Evolutionary conservation across 2,888 invertebrate species (phyloP).

Genomic region (Oligia fasciuncula): DNA sequence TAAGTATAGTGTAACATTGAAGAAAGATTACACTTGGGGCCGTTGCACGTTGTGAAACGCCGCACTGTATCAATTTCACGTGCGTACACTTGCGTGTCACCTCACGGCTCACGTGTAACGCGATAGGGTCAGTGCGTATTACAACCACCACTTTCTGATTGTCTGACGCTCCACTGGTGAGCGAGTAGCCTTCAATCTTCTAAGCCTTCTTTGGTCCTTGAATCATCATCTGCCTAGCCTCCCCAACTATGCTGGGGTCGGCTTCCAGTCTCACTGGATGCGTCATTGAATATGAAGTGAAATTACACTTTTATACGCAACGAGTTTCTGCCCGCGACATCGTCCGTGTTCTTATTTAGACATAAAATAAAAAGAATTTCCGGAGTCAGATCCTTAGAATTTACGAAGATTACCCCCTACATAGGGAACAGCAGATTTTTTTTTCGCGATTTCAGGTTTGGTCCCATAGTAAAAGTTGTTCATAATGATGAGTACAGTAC

Average conservation of each 20-base stretch:
- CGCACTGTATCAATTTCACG: conserved; percentile 62
- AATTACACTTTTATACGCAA: neutral
- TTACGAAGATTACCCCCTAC: neutral
- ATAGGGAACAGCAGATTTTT: no score
- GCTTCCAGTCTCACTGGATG: neutral
- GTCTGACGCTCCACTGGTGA: neutral
- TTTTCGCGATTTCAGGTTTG: no score
- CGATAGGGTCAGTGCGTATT: conserved; percentile 57
- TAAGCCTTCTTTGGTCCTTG: neutral
- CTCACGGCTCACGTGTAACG: conserved; percentile 62
- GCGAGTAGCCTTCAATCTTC: conserved; percentile 5
- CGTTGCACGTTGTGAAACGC: conserved; percentile 65
- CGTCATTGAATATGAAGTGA: neutral
- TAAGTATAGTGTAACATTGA: conserved; percentile 55
- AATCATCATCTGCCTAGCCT: neutral
- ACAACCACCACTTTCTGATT: conserved; percentile 40
- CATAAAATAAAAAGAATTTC: neutral
- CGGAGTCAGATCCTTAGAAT: neutral
- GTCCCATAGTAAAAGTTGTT: no score
- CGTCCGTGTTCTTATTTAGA: no score
- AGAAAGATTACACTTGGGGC: conserved; percentile 62
- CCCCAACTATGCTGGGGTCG: no score
- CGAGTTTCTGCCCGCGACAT: neutral
- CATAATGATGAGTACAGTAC: no score
- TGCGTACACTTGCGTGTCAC: conserved; percentile 44